Base-by-base conservation (phyloP, 2,797 vertebrate species). In the Muscicapa comitata region DNA sequence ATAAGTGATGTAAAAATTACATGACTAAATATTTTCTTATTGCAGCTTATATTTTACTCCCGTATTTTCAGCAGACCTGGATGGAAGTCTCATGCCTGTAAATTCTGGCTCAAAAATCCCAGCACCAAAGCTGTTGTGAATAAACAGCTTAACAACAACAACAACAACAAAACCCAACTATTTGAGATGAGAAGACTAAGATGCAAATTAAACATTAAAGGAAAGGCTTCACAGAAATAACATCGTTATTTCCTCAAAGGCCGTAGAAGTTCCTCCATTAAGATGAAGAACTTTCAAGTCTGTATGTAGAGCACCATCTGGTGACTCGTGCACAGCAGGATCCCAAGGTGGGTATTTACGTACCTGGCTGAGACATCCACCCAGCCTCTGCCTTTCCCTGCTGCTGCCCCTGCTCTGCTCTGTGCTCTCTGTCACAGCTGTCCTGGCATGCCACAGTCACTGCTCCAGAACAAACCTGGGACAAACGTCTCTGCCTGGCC, bases 241-340 rank as follows among this genome's bases (percentile, higher is more conserved):
- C 54, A 54, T 13, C 0, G 0, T n/a, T 72, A 48, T 80, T 83
- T 92, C 61, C 78, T 93, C 61, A 43, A 57, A 74, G 74, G 35
- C 71, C 38, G 1, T 3, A 8, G 35, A 31, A 15, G 26, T 53
- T 87, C 37, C 29, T 66, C 58, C 2, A 0, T 50, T 48, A 72
- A 74, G 61, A 65, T 59, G 73, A 78, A 81, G 67, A 85, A 83
- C 72, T 80, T 95, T 21, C n/a, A 87, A 62, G 57, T 54, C 81
- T 86, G 71, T 89, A 80, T 85, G 72, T 68, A 92, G 72, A 92
- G 92, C 92, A 95, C 91, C 81, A 93, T 93, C 92, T 95, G 93
- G 91, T 96, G 92, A 91, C 81, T 93, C 66, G 65, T 58, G 78
- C 91, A 85, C 70, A 83, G 86, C 70, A 91, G 88, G 71, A 77